These are phyloP conservation scores for Columba livia DNA, from an alignment of 2,113 vertebrate genomes.

Conservation along the genomic window DNA sequence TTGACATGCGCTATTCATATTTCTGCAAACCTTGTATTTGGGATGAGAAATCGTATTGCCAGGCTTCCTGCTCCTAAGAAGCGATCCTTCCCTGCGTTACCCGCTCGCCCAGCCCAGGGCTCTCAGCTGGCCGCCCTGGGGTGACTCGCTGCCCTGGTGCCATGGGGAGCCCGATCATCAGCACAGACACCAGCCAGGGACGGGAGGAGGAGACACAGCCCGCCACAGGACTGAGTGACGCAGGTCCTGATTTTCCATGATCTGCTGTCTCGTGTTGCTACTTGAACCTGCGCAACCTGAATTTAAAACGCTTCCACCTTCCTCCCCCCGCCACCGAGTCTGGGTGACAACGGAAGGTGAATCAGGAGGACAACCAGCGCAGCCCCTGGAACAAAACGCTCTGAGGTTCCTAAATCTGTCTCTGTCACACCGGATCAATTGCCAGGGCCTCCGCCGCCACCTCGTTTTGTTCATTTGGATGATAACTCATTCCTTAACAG, in stretches of 20 bases:
- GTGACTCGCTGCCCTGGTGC: conserved; percentile 33
- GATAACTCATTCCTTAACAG: conserved; percentile 58
- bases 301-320: neutral
- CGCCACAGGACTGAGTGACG: neutral
- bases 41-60: conserved; percentile 43
- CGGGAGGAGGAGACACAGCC: neutral
- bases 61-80: conserved; percentile 49
- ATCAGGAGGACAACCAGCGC: conserved; percentile 6
- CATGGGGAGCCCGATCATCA: conserved; percentile 5
- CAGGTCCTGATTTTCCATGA: conserved; percentile 1
- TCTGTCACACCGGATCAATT: conserved; percentile 38
- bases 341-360: conserved; percentile 46
- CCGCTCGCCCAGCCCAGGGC: conserved; percentile 31
- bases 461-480: conserved; percentile 52
- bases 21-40: conserved; percentile 32
- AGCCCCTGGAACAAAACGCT: conserved; percentile 46
- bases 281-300: conserved; percentile 19
- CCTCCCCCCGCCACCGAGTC: neutral
- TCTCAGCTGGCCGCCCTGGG: conserved; percentile 62
- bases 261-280: neutral
- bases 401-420: conserved; percentile 52
- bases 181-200: neutral
- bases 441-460: neutral
- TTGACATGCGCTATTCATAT: conserved; percentile 59
- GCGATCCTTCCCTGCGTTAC: conserved; percentile 49